Evolutionary conservation across 2,888 invertebrate species (phyloP).

Genomic region (Dasysyrphus tricinctus): DNA sequence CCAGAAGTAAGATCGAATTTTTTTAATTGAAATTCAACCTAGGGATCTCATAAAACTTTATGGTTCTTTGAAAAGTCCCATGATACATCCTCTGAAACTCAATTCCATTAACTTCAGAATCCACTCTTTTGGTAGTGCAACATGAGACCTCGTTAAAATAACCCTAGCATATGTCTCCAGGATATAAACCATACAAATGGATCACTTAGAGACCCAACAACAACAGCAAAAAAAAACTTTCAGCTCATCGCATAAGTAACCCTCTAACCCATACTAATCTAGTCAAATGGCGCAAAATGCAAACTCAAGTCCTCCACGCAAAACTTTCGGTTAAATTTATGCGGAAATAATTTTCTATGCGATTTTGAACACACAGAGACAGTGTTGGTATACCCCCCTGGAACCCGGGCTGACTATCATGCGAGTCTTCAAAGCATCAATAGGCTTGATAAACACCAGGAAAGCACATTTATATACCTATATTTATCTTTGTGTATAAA

Average conservation of each 20-base stretch:
- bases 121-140: neutral
- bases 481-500: neutral
- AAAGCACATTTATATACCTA: neutral
- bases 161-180: conserved; percentile 29
- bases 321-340: conserved; percentile 60
- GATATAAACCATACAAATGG: conserved; percentile 12
- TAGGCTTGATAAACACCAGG: conserved; percentile 23
- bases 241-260: conserved; percentile 16
- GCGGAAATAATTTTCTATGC: conserved; percentile 73
- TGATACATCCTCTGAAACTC: neutral
- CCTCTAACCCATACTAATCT: conserved; percentile 36
- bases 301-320: conserved; percentile 45
- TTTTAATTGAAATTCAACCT: neutral
- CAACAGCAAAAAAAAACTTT: conserved; percentile 1
- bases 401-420: conserved; percentile 2
- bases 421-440: conserved; percentile 43
- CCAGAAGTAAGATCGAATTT: neutral
- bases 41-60: neutral
- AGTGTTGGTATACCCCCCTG: neutral
- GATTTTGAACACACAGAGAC: conserved; percentile 32
- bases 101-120: conserved; percentile 9
- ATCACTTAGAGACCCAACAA: conserved; percentile 15
- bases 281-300: conserved; percentile 29
- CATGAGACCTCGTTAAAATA: conserved; percentile 30
- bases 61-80: neutral